Evolutionary conservation across 1,140 invertebrate genomes (phyloP), one percentile per base, ranked within the genome.

Genomic region (Atta colombica): DNA sequence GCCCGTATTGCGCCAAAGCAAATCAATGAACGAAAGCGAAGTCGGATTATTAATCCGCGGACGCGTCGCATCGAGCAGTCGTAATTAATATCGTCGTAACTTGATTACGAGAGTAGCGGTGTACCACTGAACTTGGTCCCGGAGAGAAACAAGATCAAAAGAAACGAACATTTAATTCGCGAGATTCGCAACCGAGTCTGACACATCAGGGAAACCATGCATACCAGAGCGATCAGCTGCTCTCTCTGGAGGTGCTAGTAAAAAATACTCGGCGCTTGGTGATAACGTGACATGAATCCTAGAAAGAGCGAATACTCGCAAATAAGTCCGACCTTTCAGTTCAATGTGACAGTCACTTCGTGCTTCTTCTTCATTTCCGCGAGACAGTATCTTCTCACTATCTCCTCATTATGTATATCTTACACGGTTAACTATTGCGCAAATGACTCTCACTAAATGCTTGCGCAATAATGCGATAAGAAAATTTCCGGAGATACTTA

Each of bases 41-140:
- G 87, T 49, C 31, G 66, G 69, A 88, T 88, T 86, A 86, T 87
- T 89, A 82, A 87, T 84, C 58, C 69, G 71, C 85, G 45, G 45
- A 12, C 63, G 61, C 66, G 65, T 31, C 77, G 53, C 51, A 87
- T 82, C 68, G 85, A 77, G 49, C 60, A 28, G 72, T 87, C 85
- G 77, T 84, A 74, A 89, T 89, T 89, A 88, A 88, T 80, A 81
- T 84, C 77, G 63, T 81, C 74, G 77, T 86, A 80, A 87, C 85
- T 69, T 53, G 68, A 88, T 88, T 81, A 87, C 85, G 60, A 53
- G 72, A 60, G 65, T 16, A 55, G 68, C 77, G 58, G 65, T 58
- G 84, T 80, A 66, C 66, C 53, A 69, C 61, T 71, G 87, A 88
- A 86, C 65, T 74, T 86, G 74, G 39, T 74, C 53, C 45, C 74